Evolutionary conservation across 2,113 vertebrate genomes (phyloP).

Genomic region (Sinocyclocheilus anophthalmus): DNA sequence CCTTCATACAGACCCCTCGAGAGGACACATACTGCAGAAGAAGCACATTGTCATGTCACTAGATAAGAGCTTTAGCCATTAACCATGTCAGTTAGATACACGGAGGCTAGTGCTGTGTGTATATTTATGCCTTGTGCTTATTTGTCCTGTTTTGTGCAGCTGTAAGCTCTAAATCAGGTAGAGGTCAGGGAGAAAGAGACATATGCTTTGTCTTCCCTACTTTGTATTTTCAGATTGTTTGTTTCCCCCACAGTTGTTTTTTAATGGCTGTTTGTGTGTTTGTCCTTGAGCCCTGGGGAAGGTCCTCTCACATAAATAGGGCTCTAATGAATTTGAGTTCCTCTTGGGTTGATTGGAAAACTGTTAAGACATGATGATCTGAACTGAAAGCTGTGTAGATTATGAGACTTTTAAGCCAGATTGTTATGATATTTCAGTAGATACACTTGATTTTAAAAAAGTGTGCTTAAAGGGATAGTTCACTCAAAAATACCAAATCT

Average conservation of each 20-base stretch:
- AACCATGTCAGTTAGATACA: conserved; percentile 23
- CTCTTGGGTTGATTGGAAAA: neutral
- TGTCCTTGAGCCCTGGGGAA: conserved; percentile 35
- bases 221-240: conserved; percentile 37
- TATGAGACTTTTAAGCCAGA: neutral
- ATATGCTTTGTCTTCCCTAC: conserved; percentile 28
- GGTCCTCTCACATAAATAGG: neutral
- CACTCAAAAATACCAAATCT: too few species aligned
- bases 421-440: neutral
- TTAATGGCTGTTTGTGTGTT: neutral
- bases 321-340: neutral
- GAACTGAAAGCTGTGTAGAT: too few species aligned
- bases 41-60: conserved; percentile 19
- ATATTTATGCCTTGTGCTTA: conserved; percentile 5
- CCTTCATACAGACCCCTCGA: neutral
- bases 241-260: neutral
- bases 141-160: conserved; percentile 19
- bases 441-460: neutral
- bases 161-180: conserved; percentile 30
- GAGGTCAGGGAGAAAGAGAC: conserved; percentile 21
- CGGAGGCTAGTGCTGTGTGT: neutral
- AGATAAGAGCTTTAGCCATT: conserved; percentile 20
- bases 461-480: too few species aligned
- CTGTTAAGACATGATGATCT: neutral
- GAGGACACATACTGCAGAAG: conserved; percentile 17